Conservation (phyloP, 2,113 vertebrate species). For the Paracanthobrama guichenoti region DNA sequence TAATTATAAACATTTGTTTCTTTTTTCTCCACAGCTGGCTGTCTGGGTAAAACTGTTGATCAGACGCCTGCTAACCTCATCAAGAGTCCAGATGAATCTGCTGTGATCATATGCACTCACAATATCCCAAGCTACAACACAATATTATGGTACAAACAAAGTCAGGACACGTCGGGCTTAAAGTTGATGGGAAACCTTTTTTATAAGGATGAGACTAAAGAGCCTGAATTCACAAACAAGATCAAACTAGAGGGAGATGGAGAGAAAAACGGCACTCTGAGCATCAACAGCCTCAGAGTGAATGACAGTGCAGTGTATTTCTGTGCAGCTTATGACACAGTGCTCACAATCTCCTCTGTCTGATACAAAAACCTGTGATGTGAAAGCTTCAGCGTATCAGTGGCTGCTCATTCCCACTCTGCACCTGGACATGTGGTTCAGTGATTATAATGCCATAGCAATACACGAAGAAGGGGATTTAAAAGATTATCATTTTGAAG, state of each 20-base stretch:
- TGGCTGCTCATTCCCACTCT: background rate
- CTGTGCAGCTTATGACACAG: slow-evolving; percentile 35
- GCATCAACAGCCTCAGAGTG: background rate
- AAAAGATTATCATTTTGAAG: background rate
- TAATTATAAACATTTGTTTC: background rate
- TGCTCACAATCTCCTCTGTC: background rate
- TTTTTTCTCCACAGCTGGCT: slow-evolving; percentile 26
- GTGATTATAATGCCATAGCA: background rate
- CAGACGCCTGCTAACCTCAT: slow-evolving; percentile 42
- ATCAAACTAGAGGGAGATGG: background rate
- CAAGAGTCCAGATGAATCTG: slow-evolving; percentile 1
- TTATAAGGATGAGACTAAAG: background rate
- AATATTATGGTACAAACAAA: slow-evolving; percentile 24
- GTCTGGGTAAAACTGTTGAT: slow-evolving; percentile 9
- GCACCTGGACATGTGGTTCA: slow-evolving; percentile 19
- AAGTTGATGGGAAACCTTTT: background rate
- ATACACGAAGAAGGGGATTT: background rate
- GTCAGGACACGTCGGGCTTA: background rate
- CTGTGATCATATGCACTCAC: background rate
- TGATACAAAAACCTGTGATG: slow-evolving; percentile 16
- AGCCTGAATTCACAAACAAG: background rate
- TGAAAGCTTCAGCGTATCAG: background rate
- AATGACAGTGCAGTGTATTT: slow-evolving; percentile 17
- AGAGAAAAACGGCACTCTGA: background rate
- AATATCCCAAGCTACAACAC: background rate